phyloP scores from a whole-genome alignment of 2,113 vertebrate genomes.

The Oxygymnocypris stewartii region DNA sequence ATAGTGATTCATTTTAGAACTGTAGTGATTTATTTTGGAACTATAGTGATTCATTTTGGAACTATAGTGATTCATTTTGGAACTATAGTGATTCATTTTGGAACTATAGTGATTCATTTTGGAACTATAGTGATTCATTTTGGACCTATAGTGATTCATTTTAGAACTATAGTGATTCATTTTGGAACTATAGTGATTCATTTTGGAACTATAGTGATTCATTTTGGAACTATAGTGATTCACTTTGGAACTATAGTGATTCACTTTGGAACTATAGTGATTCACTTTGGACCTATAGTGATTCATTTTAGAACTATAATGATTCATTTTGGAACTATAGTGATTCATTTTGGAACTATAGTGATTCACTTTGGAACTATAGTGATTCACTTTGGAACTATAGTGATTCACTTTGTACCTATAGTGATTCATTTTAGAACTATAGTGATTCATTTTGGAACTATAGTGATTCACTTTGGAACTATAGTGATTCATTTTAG shows the following conservation, averaged over 20 bases:
- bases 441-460: too few species aligned
- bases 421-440: background rate
- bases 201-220: too few species aligned
- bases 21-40: background rate
- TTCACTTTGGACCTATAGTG: background rate
- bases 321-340: background rate
- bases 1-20: background rate
- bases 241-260: background rate
- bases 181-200: too few species aligned
- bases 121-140: background rate
- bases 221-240: too few species aligned
- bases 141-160: background rate
- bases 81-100: background rate
- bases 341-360: background rate
- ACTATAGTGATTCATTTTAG: too few species aligned
- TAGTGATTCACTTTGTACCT: background rate
- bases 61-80: background rate
- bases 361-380: background rate
- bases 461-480: too few species aligned
- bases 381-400: background rate
- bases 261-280: too few species aligned
- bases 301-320: background rate
- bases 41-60: background rate
- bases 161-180: too few species aligned
- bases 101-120: too few species aligned